Conservation (phyloP, 2,797 vertebrate species). For the Squalus acanthias region DNA sequence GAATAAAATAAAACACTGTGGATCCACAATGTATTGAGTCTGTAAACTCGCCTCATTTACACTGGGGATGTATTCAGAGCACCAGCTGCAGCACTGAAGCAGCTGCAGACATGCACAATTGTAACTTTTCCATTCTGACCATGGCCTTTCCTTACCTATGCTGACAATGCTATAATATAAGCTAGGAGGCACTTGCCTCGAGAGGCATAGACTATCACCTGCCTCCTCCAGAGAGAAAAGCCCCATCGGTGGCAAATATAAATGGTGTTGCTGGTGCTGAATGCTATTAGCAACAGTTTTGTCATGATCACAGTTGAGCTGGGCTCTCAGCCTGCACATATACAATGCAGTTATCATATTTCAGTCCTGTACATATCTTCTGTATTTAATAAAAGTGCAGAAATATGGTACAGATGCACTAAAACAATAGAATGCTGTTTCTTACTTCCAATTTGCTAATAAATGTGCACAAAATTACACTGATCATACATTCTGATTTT, state of each 20-base stretch:
- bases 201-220: neutral
- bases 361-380: neutral
- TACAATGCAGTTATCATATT: neutral
- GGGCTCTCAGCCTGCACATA: neutral
- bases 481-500: neutral
- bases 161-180: neutral
- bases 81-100: neutral
- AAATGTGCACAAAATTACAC: neutral
- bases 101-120: neutral
- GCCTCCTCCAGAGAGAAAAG: neutral
- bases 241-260: neutral
- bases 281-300: neutral
- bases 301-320: neutral
- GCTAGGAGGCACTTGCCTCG: neutral
- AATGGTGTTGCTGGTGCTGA: neutral
- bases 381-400: neutral
- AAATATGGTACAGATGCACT: neutral
- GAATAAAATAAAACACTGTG: neutral
- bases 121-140: neutral
- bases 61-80: neutral
- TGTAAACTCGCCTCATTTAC: neutral
- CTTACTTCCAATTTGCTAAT: neutral
- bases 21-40: neutral
- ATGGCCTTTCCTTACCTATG: neutral
- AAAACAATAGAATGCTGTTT: neutral